Conservation (phyloP, 2,113 vertebrate genomes). For the Saguinus imperator region DNA sequence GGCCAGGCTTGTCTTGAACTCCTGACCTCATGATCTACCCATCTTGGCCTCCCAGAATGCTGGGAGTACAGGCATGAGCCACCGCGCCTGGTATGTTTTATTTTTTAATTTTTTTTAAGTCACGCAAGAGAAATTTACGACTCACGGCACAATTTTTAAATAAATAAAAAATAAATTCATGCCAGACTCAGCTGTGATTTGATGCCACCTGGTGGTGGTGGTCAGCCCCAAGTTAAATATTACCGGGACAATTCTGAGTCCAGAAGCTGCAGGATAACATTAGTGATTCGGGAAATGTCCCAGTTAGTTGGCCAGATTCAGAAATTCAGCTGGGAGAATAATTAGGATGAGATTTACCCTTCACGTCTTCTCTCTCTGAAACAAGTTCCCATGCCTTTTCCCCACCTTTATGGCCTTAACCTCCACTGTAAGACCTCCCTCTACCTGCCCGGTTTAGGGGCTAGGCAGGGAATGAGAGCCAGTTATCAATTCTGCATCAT, state of each 20-base stretch:
- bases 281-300: not conserved
- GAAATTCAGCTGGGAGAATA: not conserved
- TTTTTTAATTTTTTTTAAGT: too few relatives aligned
- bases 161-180: not conserved
- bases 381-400: not conserved
- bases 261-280: not conserved
- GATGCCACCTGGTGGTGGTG: slow-evolving; percentile 69
- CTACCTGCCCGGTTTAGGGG: not conserved
- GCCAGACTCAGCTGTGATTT: slow-evolving; percentile 50
- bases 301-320: not conserved
- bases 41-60: too few relatives aligned
- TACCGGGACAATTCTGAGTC: not conserved
- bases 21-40: too few relatives aligned
- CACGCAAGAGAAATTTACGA: too few relatives aligned
- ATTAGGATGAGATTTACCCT: not conserved
- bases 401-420: not conserved
- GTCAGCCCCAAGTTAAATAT: not conserved
- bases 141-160: too few relatives aligned
- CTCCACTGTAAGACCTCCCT: not conserved
- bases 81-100: accelerated
- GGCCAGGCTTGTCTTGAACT: too few relatives aligned
- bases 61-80: too few relatives aligned
- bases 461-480: not conserved
- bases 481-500: not conserved
- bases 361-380: not conserved